phyloP scores from a whole-genome alignment of 2,113 vertebrate species.

The Menidia beryllina region DNA sequence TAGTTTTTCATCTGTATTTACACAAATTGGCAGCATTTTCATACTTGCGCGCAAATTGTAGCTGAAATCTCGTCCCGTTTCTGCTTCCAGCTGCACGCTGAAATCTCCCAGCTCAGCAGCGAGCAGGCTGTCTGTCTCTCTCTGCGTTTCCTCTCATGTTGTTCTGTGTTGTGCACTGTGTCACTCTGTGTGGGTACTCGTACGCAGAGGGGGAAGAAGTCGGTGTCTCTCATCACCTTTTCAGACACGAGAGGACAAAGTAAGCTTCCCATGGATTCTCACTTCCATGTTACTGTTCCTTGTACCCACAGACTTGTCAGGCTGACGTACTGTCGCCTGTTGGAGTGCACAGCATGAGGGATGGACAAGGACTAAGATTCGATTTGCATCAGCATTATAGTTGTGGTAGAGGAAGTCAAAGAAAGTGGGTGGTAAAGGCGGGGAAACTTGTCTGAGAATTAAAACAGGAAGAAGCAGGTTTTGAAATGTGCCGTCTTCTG shows the following conservation, averaged over 20 bases:
- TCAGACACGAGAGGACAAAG: conserved; percentile 12
- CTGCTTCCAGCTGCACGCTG: background rate
- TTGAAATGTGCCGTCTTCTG: conserved; percentile 9
- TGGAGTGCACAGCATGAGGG: conserved; percentile 20
- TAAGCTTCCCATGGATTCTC: conserved; percentile 5
- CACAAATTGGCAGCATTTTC: background rate
- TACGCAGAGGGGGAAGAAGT: background rate
- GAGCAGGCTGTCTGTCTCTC: conserved; percentile 4
- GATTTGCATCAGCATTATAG: background rate
- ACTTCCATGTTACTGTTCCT: conserved; percentile 26
- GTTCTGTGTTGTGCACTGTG: background rate
- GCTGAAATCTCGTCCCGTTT: background rate
- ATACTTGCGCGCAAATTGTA: background rate
- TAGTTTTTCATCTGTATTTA: too few relatives aligned
- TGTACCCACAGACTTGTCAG: conserved; percentile 14
- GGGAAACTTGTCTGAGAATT: conserved; percentile 9
- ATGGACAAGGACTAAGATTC: too few relatives aligned
- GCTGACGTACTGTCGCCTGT: background rate
- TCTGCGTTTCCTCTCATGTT: background rate
- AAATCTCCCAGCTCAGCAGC: background rate
- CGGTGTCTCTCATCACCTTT: conserved; percentile 11
- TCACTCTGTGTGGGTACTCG: background rate
- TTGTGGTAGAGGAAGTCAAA: conserved; percentile 34
- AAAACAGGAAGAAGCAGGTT: conserved; percentile 2
- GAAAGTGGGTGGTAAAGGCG: conserved; percentile 8